Evolutionary conservation across 2,797 vertebrate genomes (phyloP).

Genomic region (Rhabdomys pumilio): DNA sequence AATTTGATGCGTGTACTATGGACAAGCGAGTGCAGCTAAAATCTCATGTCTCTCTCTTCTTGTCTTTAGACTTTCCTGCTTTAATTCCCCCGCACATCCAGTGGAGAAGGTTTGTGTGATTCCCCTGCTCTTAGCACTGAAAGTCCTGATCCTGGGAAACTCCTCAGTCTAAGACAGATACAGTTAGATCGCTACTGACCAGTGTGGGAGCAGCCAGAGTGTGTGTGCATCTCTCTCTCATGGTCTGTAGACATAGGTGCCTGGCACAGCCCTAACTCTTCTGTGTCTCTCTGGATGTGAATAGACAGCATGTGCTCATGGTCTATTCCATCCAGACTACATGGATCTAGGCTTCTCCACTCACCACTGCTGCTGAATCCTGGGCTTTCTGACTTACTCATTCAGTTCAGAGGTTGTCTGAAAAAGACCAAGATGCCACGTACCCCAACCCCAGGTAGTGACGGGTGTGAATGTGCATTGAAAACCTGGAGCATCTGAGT

Average conservation of each 20-base stretch:
- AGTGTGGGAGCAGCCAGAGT: background rate
- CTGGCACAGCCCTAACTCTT: background rate
- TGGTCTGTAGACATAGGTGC: fast-evolving
- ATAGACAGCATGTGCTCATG: background rate
- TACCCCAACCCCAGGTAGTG: background rate
- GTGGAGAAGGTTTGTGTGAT: conserved; percentile 42
- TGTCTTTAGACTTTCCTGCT: conserved; percentile 62
- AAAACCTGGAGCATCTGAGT: background rate
- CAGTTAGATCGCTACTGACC: background rate
- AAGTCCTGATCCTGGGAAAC: conserved; percentile 40
- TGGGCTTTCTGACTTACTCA: background rate
- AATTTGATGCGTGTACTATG: background rate
- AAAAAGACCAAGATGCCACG: background rate
- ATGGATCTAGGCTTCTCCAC: background rate
- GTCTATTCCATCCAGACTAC: background rate
- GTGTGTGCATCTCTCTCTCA: background rate
- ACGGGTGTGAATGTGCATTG: background rate
- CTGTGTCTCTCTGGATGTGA: background rate
- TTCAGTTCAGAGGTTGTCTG: background rate
- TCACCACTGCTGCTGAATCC: background rate
- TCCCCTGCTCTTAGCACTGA: conserved; percentile 50
- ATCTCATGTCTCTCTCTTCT: conserved; percentile 48
- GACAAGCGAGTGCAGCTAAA: conserved; percentile 16
- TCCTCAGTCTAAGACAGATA: background rate
- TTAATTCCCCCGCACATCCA: conserved; percentile 70